Evolutionary conservation across 2,797 vertebrate species (phyloP).

Genomic region (Melanotaenia trifasciata): DNA sequence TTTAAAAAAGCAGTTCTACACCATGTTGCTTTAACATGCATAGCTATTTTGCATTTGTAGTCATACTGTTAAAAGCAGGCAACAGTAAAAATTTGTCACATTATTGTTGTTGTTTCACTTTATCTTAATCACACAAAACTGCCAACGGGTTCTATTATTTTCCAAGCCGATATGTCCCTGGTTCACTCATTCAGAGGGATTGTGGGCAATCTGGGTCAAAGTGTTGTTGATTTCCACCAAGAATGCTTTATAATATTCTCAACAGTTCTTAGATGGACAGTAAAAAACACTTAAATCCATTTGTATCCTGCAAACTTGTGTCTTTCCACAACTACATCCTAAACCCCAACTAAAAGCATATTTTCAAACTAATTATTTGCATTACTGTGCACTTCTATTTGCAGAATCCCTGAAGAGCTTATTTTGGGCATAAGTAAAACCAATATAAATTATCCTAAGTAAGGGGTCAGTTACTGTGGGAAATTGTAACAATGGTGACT

Average conservation of each 20-base stretch:
- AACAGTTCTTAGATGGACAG: neutral
- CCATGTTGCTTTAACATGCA: neutral
- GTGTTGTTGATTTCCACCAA: neutral
- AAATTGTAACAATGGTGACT: neutral
- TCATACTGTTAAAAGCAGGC: neutral
- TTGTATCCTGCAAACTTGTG: neutral
- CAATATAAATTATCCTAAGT: neutral
- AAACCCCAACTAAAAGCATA: neutral
- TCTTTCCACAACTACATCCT: neutral
- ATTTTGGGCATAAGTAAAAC: neutral
- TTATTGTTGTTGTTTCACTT: neutral
- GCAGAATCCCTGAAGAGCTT: neutral
- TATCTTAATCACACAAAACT: neutral
- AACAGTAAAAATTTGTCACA: neutral
- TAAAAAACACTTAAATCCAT: neutral
- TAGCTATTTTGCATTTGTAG: neutral
- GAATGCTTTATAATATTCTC: neutral
- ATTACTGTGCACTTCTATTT: neutral
- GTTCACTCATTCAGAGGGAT: neutral
- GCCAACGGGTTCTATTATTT: neutral
- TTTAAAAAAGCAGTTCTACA: constrained; percentile 24
- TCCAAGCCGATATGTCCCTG: neutral
- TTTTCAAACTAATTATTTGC: neutral
- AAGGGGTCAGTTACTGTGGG: neutral
- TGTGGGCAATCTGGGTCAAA: neutral